phyloP scores from a whole-genome alignment of 2,888 invertebrate species.

The Lamellibrachia satsuma region DNA sequence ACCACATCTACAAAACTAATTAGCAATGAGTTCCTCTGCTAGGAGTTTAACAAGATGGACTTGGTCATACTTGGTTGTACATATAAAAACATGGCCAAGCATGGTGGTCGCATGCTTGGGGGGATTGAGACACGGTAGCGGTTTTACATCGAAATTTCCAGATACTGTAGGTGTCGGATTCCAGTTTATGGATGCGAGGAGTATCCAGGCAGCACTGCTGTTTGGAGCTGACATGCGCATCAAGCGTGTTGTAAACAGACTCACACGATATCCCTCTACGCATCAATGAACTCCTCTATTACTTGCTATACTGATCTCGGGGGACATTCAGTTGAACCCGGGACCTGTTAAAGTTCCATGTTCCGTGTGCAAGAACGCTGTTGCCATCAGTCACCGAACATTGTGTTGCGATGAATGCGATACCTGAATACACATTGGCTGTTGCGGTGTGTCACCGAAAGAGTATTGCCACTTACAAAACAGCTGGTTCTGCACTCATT shows the following conservation, averaged over 20 bases:
- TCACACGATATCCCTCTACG: neutral
- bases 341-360: neutral
- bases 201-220: neutral
- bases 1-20: too few species aligned
- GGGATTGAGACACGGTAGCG: neutral
- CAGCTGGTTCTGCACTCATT: neutral
- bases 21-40: too few species aligned
- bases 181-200: neutral
- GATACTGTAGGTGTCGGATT: neutral
- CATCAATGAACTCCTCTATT: neutral
- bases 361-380: neutral
- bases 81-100: too few species aligned
- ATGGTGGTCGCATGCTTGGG: neutral
- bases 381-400: neutral
- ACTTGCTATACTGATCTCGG: neutral
- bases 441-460: neutral
- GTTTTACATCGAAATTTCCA: neutral
- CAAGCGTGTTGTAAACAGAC: neutral
- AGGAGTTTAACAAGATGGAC: too few species aligned
- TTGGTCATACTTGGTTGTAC: too few species aligned
- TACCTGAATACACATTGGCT: neutral
- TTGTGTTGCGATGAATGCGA: neutral
- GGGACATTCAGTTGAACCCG: neutral
- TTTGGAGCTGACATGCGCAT: neutral
- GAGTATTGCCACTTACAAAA: neutral